Conservation (phyloP, 2,113 vertebrate genomes). For the Eudorcas thomsonii region DNA sequence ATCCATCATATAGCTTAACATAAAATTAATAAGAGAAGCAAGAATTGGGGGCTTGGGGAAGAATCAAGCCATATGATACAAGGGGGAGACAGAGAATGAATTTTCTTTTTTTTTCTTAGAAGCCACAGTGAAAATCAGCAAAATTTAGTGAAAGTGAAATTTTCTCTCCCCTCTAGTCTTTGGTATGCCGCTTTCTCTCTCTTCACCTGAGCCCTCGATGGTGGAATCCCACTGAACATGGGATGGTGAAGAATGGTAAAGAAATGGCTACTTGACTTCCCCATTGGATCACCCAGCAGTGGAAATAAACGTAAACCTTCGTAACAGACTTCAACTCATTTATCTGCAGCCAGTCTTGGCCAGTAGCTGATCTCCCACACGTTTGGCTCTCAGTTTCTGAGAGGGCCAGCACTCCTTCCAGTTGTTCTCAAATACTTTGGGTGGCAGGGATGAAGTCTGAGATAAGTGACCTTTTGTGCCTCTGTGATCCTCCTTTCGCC, state of each 20-base stretch:
- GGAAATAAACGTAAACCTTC: neutral
- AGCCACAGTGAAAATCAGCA: neutral
- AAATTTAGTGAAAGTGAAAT: neutral
- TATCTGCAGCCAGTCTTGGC: neutral
- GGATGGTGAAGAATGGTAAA: neutral
- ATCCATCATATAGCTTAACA: neutral
- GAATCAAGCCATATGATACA: neutral
- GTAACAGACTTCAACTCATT: accelerated
- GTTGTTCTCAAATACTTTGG: neutral
- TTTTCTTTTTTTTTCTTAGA: slow-evolving; percentile 9
- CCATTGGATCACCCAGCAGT: neutral
- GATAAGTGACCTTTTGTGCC: neutral
- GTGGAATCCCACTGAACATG: neutral
- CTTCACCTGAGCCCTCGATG: neutral
- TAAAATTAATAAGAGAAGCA: neutral
- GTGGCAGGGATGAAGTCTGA: neutral
- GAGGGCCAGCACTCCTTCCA: neutral
- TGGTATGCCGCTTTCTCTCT: neutral
- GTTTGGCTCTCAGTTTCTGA: neutral
- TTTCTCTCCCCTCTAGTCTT: neutral
- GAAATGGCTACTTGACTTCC: neutral
- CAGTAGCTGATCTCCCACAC: neutral
- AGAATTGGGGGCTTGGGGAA: neutral
- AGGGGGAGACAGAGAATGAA: neutral
- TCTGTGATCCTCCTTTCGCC: neutral